These are phyloP conservation scores for Desoria tigrina DNA, from an alignment of 2,888 invertebrate genomes.

Conservation along the genomic window DNA sequence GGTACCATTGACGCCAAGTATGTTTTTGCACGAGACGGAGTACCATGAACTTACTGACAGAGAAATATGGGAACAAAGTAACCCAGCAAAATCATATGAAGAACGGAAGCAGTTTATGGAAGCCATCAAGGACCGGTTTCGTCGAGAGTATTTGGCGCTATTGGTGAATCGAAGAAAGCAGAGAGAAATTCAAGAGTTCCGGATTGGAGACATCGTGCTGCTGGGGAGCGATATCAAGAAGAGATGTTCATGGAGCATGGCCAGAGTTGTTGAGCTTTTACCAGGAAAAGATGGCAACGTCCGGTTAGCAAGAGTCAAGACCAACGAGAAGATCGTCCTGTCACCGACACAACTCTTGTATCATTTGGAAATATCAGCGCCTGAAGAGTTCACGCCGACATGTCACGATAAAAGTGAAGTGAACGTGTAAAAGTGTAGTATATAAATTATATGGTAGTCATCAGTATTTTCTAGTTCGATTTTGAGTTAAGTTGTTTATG, in stretches of 20 bases:
- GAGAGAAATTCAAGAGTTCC: neutral
- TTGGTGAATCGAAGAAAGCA: constrained; percentile 6
- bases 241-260: constrained; percentile 9
- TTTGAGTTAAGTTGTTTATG: too few species aligned
- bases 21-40: constrained; percentile 22
- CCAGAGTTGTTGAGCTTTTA: constrained; percentile 7
- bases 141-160: constrained; percentile 10
- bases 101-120: neutral
- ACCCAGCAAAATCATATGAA: neutral
- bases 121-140: neutral
- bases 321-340: too few species aligned
- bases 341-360: too few species aligned
- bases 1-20: constrained; percentile 31
- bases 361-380: too few species aligned
- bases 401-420: too few species aligned
- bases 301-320: constrained; percentile 14
- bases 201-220: constrained; percentile 15
- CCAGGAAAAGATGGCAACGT: constrained; percentile 16
- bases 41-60: neutral
- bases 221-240: constrained; percentile 5
- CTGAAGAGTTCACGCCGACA: too few species aligned
- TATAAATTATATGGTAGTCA: too few species aligned
- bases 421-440: too few species aligned
- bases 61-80: neutral
- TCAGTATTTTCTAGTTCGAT: too few species aligned